Conservation (phyloP, 2,888 invertebrate genomes). For the Drosophila yooni region DNA sequence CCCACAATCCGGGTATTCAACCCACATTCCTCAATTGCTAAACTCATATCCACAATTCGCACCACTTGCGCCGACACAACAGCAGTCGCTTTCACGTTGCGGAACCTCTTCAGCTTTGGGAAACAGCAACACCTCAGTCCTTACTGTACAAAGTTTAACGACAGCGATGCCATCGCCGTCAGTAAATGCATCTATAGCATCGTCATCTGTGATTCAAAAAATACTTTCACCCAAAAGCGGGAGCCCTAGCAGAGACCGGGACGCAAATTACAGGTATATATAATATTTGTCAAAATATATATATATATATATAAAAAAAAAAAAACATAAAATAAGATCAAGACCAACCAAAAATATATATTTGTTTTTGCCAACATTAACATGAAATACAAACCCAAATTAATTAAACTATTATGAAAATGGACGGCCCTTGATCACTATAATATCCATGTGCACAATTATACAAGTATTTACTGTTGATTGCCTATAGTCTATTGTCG, state of each 20-base stretch:
- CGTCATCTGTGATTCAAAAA: slow-evolving; percentile 85
- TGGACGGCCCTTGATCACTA: not conserved
- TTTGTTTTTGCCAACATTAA: not conserved
- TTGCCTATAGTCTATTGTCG: not conserved
- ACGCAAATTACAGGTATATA: slow-evolving; percentile 92
- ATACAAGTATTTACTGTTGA: not conserved
- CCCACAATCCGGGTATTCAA: slow-evolving; percentile 64
- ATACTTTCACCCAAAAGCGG: slow-evolving; percentile 91
- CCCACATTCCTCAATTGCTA: slow-evolving; percentile 71
- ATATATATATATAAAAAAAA: not conserved
- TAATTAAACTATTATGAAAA: not conserved
- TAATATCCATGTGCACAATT: not conserved
- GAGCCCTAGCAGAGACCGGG: slow-evolving; percentile 92
- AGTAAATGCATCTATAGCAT: slow-evolving; percentile 43
- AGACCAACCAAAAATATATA: not conserved
- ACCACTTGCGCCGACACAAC: slow-evolving; percentile 85
- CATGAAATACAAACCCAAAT: not conserved
- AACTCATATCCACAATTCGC: slow-evolving; percentile 75
- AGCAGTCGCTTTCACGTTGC: slow-evolving; percentile 84
- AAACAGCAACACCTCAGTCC: slow-evolving; percentile 43
- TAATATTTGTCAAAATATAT: not conserved
- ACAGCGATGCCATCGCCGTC: slow-evolving; percentile 54
- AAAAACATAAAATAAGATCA: not conserved
- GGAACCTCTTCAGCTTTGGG: slow-evolving; percentile 84
- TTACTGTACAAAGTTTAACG: slow-evolving; percentile 59